A percentile compares a stretch with the other conserved stretches of the same genome.
phyloP scores from a whole-genome alignment of 1,140 invertebrate genomes.

The Pseudomyrmex flavicornis region DNA sequence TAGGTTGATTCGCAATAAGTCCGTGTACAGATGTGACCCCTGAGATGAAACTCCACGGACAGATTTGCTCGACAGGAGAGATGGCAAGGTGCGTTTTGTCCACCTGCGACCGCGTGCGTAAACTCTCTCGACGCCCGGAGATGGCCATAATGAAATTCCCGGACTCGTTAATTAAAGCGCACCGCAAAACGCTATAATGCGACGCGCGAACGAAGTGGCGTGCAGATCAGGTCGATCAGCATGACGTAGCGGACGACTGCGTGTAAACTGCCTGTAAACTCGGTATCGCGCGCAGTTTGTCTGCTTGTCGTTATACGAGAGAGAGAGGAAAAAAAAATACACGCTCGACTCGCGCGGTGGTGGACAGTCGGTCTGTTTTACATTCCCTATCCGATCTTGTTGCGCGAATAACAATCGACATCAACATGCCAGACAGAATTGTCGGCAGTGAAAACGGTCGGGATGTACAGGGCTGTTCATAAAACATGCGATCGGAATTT shows the following conservation, averaged over 20 bases:
- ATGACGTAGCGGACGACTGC: conserved; percentile 37
- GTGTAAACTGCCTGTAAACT: conserved; percentile 58
- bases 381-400: conserved; percentile 43
- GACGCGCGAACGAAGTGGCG: conserved; percentile 45
- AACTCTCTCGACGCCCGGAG: conserved; percentile 23
- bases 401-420: conserved; percentile 48
- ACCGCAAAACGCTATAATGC: conserved; percentile 63
- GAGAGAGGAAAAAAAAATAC: neutral
- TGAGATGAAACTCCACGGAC: conserved; percentile 31
- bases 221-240: conserved; percentile 56
- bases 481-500: conserved; percentile 37
- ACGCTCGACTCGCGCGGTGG: neutral
- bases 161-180: conserved; percentile 69
- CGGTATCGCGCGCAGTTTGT: conserved; percentile 51
- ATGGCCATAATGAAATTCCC: conserved; percentile 69
- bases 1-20: neutral
- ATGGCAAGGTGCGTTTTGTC: conserved; percentile 58
- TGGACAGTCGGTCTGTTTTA: conserved; percentile 48
- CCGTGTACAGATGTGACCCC: conserved; percentile 42
- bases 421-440: conserved; percentile 28
- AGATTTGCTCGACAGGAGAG: conserved; percentile 22
- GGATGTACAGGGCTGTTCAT: conserved; percentile 31
- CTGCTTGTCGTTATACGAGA: neutral
- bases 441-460: neutral
- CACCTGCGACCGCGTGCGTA: conserved; percentile 56